These are phyloP conservation scores for Sebastes hubbsi DNA, from an alignment of 2,797 vertebrate genomes.

Conservation along the genomic window DNA sequence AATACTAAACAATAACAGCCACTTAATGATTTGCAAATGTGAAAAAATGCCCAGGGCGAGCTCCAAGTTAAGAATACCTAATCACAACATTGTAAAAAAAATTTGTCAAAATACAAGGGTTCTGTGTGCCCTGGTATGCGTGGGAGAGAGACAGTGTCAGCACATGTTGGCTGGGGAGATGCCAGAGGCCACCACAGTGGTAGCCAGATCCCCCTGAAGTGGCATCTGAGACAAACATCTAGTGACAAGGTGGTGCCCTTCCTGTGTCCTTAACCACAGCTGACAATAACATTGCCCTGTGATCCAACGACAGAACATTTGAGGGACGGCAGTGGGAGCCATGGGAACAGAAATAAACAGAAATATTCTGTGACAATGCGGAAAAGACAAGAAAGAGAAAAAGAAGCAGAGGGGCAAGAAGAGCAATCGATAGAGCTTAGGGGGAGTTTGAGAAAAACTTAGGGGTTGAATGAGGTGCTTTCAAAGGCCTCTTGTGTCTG, in stretches of 20 bases:
- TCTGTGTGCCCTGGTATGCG: constrained; percentile 18
- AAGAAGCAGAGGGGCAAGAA: not conserved
- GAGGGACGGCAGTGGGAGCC: not conserved
- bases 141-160: constrained; percentile 30
- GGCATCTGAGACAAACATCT: constrained; percentile 70
- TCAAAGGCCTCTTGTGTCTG: constrained; percentile 24
- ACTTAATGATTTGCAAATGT: constrained; percentile 52
- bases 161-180: constrained; percentile 56
- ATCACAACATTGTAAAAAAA: constrained; percentile 33
- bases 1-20: constrained; percentile 41
- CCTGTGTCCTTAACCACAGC: constrained; percentile 61
- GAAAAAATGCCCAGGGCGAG: constrained; percentile 48
- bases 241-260: constrained; percentile 77
- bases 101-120: constrained; percentile 19
- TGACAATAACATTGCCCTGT: constrained; percentile 39
- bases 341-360: constrained; percentile 17
- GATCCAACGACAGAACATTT: constrained; percentile 29
- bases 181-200: constrained; percentile 57
- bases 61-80: constrained; percentile 44
- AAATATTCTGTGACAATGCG: constrained; percentile 13
- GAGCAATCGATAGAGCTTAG: not conserved
- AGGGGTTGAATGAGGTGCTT: constrained; percentile 7
- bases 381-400: constrained; percentile 1
- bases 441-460: constrained; percentile 22
- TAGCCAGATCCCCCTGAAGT: constrained; percentile 59